Percentiles rank a stretch among this genome's conserved stretches.
Evolutionary conservation across 2,113 vertebrate genomes (phyloP).

Genomic region (Nannobrachium achirus): DNA sequence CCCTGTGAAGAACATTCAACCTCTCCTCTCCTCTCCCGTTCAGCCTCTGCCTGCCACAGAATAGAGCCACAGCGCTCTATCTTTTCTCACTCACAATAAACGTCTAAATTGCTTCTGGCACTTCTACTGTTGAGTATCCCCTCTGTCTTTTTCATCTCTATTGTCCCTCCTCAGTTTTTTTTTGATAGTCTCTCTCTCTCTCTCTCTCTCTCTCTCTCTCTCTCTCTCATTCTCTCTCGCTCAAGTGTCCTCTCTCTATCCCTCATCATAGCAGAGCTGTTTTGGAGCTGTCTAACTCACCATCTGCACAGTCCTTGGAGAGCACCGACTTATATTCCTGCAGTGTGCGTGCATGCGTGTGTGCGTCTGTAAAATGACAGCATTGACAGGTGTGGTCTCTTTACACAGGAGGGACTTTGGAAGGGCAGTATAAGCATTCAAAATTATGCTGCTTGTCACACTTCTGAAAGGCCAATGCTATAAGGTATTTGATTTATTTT

Average conservation of each 20-base stretch:
- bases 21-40: constrained; percentile 10
- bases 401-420: constrained; percentile 8
- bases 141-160: background rate
- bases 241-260: background rate
- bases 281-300: constrained; percentile 49
- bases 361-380: background rate
- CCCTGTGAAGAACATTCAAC: no score
- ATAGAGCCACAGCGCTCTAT: no score
- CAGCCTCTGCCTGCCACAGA: constrained; percentile 14
- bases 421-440: constrained; percentile 20
- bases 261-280: constrained; percentile 28
- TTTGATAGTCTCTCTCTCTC: no score
- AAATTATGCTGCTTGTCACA: constrained; percentile 9
- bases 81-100: background rate
- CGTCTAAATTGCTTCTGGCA: constrained; percentile 29
- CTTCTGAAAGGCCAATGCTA: constrained; percentile 16
- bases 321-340: constrained; percentile 40
- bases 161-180: background rate
- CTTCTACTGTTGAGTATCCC: constrained; percentile 4
- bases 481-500: no score
- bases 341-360: background rate
- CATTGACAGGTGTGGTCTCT: constrained; percentile 17
- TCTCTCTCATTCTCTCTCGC: background rate
- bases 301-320: constrained; percentile 55
- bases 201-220: background rate